These are phyloP conservation scores for Ferdinandea cuprea DNA, from an alignment of 2,888 invertebrate species.

Conservation along the genomic window DNA sequence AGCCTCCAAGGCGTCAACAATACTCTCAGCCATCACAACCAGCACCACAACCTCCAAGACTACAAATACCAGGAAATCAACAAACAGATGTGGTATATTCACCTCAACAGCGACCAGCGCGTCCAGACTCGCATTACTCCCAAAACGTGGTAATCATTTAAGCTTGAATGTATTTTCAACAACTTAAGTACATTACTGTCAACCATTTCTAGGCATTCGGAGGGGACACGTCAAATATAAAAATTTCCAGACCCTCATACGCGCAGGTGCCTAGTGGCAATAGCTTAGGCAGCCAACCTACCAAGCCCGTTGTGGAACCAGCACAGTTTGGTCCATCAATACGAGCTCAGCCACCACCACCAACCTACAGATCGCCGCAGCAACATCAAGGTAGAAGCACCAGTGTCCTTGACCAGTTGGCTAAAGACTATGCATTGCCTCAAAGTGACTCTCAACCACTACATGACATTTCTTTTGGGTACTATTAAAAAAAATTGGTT, in stretches of 20 bases:
- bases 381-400: conserved; percentile 81
- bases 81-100: conserved; percentile 82
- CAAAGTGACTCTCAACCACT: conserved; percentile 87
- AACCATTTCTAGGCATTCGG: conserved; percentile 77
- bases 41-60: conserved; percentile 79
- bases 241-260: conserved; percentile 81
- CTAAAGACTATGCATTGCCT: conserved; percentile 91
- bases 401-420: conserved; percentile 90
- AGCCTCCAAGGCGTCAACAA: conserved; percentile 79
- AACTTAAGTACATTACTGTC: too few relatives aligned
- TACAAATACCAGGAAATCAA: conserved; percentile 81
- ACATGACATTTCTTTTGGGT: conserved; percentile 93
- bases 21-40: conserved; percentile 74
- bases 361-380: conserved; percentile 67
- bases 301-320: conserved; percentile 77
- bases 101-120: conserved; percentile 80
- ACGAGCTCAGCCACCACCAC: conserved; percentile 76
- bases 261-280: conserved; percentile 81
- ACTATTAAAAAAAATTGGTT: conserved; percentile 85
- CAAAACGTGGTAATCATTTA: conserved; percentile 78
- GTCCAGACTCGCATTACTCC: conserved; percentile 82
- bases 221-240: conserved; percentile 79
- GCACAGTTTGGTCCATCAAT: conserved; percentile 78
- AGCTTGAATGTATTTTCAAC: not conserved
- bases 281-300: conserved; percentile 79